phyloP scores from a whole-genome alignment of 2,888 invertebrate genomes.

The Ennomos fuscantarius region DNA sequence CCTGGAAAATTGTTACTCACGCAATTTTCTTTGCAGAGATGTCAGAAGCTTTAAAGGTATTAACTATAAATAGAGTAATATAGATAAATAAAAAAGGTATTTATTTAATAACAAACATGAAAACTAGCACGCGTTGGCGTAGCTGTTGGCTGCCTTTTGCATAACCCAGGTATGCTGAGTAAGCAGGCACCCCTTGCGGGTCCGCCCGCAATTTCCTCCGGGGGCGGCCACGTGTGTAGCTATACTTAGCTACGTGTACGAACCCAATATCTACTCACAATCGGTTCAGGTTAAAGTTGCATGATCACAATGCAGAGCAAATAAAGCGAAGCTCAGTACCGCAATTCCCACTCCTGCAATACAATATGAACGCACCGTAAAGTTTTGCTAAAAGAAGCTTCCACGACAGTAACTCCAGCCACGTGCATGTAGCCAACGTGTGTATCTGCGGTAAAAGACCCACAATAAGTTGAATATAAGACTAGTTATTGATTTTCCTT shows the following conservation, averaged over 20 bases:
- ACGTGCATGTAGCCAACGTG: background rate
- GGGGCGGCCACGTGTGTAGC: constrained; percentile 34
- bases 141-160: constrained; percentile 47
- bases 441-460: constrained; percentile 18
- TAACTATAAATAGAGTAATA: background rate
- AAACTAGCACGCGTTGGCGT: constrained; percentile 18
- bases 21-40: background rate
- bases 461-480: constrained; percentile 6
- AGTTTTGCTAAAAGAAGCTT: constrained; percentile 51
- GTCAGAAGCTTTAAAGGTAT: constrained; percentile 1
- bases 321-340: constrained; percentile 61
- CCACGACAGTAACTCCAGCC: constrained; percentile 25
- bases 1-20: background rate
- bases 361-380: constrained; percentile 60
- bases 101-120: constrained; percentile 22
- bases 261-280: constrained; percentile 70
- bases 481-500: no score
- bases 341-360: constrained; percentile 57
- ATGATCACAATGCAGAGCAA: constrained; percentile 75
- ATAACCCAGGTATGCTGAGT: constrained; percentile 66
- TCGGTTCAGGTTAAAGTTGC: constrained; percentile 74
- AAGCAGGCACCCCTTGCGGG: constrained; percentile 59
- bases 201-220: constrained; percentile 74
- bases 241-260: constrained; percentile 47
- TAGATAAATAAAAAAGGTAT: no score